Base-by-base conservation (phyloP, 2,888 invertebrate genomes). In the Amitus sp. region DNA sequence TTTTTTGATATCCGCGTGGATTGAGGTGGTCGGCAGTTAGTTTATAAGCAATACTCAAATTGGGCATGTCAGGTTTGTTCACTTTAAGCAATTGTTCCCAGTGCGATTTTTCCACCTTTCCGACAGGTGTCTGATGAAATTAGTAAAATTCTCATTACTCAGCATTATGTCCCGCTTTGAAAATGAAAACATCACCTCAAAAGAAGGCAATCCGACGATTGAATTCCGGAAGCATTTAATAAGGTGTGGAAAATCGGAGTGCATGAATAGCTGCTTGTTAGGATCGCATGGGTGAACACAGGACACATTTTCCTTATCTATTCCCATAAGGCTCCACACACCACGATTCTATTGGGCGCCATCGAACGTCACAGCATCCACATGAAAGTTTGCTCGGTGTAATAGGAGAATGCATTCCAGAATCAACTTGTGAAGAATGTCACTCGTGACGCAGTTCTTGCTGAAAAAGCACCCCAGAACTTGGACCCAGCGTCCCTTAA, bases 401-500 rank as follows among this genome's bases (percentile, higher is more conserved):
- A 33, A 18, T 12, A 48, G n/a, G n/a, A 30, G 6, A 30, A 30
- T 30, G 30, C 30, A 30, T 30, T 30, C 30, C 34, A 34, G n/a
- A 4, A 13, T 2, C 4, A 34, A 34, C 13, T 34, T 34, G 34
- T 34, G 13, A 3, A 34, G 10, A 34, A 34, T 13, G 2, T 10
- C 34, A 2, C 10, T 9, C 4, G 34, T 34, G 4, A 2, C 34
- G 34, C 4, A 2, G 4, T n/a, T 9, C n/a, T 34, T 34, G 4
- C 6, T 7, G 3, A 34, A 9, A 34, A 34, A 34, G 3, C 3
- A 62, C 5, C 2, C 27, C 2, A 23, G 48, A 23, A 23, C 23
- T 7, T 23, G 52, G 4, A 72, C 55, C 64, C 67, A 73, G 18
- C 27, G 34, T 9, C 66, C 62, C 28, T 48, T 57, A 12, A 70